A percentile compares a stretch with the other conserved stretches of the same genome.
Evolutionary conservation across 2,797 vertebrate genomes (phyloP).

Genomic region (Enteromius trimaculatus): DNA sequence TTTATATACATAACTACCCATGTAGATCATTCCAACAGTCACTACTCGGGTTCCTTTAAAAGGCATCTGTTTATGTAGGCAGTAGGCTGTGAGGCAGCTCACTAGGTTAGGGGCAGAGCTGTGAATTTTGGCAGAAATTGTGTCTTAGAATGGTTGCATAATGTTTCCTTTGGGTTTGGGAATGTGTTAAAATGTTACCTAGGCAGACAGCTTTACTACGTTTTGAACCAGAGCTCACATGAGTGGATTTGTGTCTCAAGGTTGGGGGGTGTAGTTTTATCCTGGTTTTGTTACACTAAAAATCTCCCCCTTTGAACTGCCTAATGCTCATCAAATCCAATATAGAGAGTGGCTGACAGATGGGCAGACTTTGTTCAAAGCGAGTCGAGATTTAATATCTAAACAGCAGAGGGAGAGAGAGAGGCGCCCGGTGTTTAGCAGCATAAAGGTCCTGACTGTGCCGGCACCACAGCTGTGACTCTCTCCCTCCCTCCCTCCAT

Average conservation of each 20-base stretch:
- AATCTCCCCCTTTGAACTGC: constrained; percentile 76
- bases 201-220: background rate
- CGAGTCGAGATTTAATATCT: constrained; percentile 78
- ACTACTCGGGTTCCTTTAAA: background rate
- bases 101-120: background rate
- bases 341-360: constrained; percentile 79
- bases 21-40: background rate
- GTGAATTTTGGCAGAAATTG: background rate
- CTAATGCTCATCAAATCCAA: constrained; percentile 80
- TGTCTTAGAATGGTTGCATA: background rate
- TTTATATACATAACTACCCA: background rate
- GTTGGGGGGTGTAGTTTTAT: constrained; percentile 29
- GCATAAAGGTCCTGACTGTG: constrained; percentile 76
- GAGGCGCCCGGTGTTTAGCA: constrained; percentile 69
- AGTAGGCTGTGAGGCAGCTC: background rate
- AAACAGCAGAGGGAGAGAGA: constrained; percentile 78
- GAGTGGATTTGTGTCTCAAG: constrained; percentile 23
- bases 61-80: background rate
- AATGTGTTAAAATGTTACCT: background rate
- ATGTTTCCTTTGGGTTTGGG: background rate
- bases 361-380: constrained; percentile 83
- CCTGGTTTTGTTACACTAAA: constrained; percentile 68
- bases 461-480: constrained; percentile 80
- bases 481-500: constrained; percentile 62
- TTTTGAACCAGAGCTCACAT: constrained; percentile 9